Base-by-base conservation (phyloP, 2,797 vertebrate species). In the Echeneis naucrates region DNA sequence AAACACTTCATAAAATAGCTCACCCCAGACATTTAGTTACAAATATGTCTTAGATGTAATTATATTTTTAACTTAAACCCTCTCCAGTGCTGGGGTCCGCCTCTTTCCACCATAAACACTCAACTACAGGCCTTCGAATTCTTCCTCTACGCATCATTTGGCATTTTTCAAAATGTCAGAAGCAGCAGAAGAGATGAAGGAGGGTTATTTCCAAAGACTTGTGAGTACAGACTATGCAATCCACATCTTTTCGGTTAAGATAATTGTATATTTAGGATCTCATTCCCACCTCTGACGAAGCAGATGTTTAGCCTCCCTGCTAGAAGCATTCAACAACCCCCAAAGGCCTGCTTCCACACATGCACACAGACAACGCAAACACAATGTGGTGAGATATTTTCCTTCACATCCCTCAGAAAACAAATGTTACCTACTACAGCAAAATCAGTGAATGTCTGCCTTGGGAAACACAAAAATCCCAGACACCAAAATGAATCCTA, bases 401-500 rank as follows among this genome's bases (percentile, higher is more conserved):
- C 54, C 37, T 40, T 64, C 27, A 27, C 44, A 42, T 69, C 14
- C 19, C 38, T 60, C 37, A 44, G 63, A 68, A 58, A 62, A 76
- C 57, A 56, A 69, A 72, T 42, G 57, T 11, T 45, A 45, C 48
- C 68, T 63, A 51, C 57, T 55, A 61, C 32, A 57, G 56, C 23
- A 50, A 59, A 77, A 82, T 74, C 42, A 30, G 59, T 26, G 26
- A 70, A 77, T 79, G 65, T 77, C 78, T 78, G 59, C 52, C 72
- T 44, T 21, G 65, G 75, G 70, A 78, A 32, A 44, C 40, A 55
- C 26, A 65, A 48, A 67, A 61, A 56, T 45, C 73, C 52, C 75
- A 53, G 57, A 61, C 77, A 66, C 58, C 60, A 72, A 68, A 64
- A 35, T 17, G 61, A 68, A 69, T 59, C 32, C 60, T 44, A 52